Base-by-base conservation (phyloP, 1,140 invertebrate species). In the Heliconius melpomene region DNA sequence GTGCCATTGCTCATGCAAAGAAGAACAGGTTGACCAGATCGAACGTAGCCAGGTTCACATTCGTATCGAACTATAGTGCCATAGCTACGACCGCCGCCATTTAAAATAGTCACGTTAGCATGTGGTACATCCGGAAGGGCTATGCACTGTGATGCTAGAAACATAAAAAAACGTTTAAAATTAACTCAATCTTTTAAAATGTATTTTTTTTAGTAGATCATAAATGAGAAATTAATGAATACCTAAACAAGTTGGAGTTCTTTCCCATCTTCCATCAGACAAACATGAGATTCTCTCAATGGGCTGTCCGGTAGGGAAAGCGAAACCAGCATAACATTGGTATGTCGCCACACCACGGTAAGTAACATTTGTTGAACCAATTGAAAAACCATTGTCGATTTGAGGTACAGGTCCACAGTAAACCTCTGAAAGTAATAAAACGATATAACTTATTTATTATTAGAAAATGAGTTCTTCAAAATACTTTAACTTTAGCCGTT, bases 351-450 rank as follows among this genome's bases (percentile, higher is more conserved):
- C 95, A 18, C 98, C 98, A 81, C 96, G 96, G 86, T 98, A 99
- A 1, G 98, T 99, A 5, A 99, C 98, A 91, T 99, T 99, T 0
- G 98, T 97, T 2, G 98, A 98, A 72, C 97, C 98, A 89, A 99
- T 98, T 1, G 98, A 99, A 90, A 99, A 99, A 72, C 98, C 98
- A 91, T 99, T 99, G 86, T 99, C 98, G 79, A 99, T 99, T 95
- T 99, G 98, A 78, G 98, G 98, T 36, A 99, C 98, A 50, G 98
- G 98, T 75, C 98, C 98, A 93, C 98, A 99, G 90, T 99, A 99
- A 23, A 99, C 98, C 95, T 99, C 98, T 97, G 95, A 93, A 93
- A 84, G 23, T 20, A 72, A 29, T 9, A 60, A 60, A 23, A 60
- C 3, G 40, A 46, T 46, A 46, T 0, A 46, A 5, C 0, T 5